Percentiles rank a stretch among this genome's conserved stretches.
Evolutionary conservation across 2,113 vertebrate species (phyloP).

Genomic region (Mugil cephalus): DNA sequence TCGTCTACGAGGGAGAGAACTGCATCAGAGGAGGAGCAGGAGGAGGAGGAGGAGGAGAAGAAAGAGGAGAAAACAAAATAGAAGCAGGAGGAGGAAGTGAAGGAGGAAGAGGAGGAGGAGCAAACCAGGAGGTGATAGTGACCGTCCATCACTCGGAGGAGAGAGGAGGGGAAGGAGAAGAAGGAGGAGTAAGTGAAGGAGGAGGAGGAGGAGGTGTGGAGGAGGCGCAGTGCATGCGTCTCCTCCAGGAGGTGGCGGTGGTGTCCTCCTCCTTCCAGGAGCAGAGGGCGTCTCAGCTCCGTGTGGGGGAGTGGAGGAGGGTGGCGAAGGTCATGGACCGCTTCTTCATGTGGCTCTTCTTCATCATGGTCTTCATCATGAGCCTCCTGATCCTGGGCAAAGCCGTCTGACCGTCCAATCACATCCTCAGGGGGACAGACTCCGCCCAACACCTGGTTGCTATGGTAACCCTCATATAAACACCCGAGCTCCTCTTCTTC

Average conservation of each 20-base stretch:
- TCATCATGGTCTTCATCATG: conserved; percentile 93
- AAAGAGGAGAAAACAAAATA: too few species aligned
- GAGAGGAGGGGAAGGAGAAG: conserved; percentile 36
- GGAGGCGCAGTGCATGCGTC: too few species aligned
- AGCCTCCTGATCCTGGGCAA: conserved; percentile 89
- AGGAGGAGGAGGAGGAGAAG: conserved; percentile 22
- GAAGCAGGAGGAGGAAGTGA: conserved; percentile 6
- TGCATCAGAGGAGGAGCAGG: conserved; percentile 70
- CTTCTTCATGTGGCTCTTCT: conserved; percentile 94
- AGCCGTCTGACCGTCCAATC: conserved; percentile 89
- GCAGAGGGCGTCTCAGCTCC: conserved; percentile 84
- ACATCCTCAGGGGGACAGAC: too few species aligned
- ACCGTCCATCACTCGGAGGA: conserved; percentile 62
- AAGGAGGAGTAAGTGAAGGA: conserved; percentile 27
- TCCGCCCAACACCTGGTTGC: too few species aligned
- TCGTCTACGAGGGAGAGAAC: conserved; percentile 85
- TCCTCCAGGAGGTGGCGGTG: too few species aligned
- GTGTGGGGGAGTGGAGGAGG: conserved; percentile 89
- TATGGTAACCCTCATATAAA: too few species aligned
- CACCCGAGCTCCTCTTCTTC: too few species aligned
- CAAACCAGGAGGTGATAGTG: conserved; percentile 62
- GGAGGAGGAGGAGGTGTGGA: too few species aligned
- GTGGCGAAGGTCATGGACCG: conserved; percentile 93
- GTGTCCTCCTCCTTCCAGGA: conserved; percentile 86
- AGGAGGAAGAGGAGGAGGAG: background rate